Conservation (phyloP, 2,888 invertebrate genomes). For the Drosophila meridionalis region DNA sequence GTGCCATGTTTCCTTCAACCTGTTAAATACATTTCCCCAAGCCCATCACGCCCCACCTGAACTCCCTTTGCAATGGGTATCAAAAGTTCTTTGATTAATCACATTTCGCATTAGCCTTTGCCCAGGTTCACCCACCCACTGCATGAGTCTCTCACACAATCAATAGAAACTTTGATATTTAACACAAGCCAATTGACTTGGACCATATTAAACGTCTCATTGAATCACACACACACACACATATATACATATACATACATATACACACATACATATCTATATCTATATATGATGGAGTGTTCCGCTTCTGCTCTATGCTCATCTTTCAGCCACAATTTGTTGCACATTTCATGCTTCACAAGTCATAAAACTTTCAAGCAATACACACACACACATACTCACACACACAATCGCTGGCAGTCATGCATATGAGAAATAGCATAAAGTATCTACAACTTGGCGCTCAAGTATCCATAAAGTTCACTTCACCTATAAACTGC, state of each 20-base stretch:
- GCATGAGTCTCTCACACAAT: not conserved
- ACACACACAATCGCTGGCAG: not conserved
- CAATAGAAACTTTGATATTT: constrained; percentile 20
- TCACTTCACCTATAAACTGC: constrained; percentile 76
- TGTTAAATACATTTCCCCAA: not conserved
- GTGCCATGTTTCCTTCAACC: not conserved
- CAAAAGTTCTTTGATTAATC: not conserved
- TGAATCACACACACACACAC: constrained; percentile 13
- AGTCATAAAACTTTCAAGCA: constrained; percentile 68
- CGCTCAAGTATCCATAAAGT: constrained; percentile 77
- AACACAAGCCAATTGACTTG: constrained; percentile 35
- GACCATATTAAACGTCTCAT: constrained; percentile 37
- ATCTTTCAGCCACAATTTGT: constrained; percentile 64
- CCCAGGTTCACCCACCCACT: not conserved
- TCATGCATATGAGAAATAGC: constrained; percentile 54
- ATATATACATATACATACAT: not conserved
- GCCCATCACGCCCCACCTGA: not conserved
- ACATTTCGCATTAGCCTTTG: not conserved
- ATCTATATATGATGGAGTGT: not conserved
- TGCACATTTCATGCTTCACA: constrained; percentile 76
- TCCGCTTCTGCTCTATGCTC: not conserved
- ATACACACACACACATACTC: constrained; percentile 14
- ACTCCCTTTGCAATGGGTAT: not conserved
- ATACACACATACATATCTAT: not conserved
- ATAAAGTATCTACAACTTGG: constrained; percentile 61